Base-by-base conservation (phyloP, 2,888 invertebrate genomes). In the Auanema sp. region DNA sequence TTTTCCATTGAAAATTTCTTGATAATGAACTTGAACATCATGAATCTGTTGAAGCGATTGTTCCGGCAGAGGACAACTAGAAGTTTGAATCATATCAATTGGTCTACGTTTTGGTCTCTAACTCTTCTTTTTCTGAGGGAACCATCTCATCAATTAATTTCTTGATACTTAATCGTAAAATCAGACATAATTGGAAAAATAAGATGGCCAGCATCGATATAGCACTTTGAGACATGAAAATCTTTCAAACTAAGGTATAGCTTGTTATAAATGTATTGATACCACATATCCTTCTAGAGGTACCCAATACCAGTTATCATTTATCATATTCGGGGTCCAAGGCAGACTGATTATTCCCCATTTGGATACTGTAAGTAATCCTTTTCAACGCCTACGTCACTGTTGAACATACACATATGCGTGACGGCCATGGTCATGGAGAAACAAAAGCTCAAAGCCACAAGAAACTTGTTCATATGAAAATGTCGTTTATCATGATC, bases 261-360 rank as follows among this genome's bases (percentile, higher is more conserved):
- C 3, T n/a, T n/a, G 18, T 16, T 24, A 14, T 55, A n/a, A 23
- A 54, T 43, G n/a, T 43, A 54, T 6, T 25, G n/a, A 33, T 25
- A 71, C 71, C 54, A 72, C 72, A 33, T 72, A 70, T 43, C 70
- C 72, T 41, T 72, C 72, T 8, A 72, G 25, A 12, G 69, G 68
- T 5, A 72, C 60, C 33, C 66, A 72, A 24, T 68, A 70, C 12
- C 66, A 56, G 18, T 61, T 65, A 42, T 68, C 52, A 41, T 65
- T 67, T 21, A 72, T 69, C 33, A 72, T 52, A 57, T 72, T 65
- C 41, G 72, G 72, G 10, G 72, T 68, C 44, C 69, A 68, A 2
- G 72, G 72, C 1, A 72, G 54, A 25, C 61, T 64, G 6, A 72
- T 61, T 33, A 67, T 66, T 42, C 64, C 67, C 1, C 66, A 44